Conservation (phyloP, 2,797 vertebrate species). For the Simalia tracyae region DNA sequence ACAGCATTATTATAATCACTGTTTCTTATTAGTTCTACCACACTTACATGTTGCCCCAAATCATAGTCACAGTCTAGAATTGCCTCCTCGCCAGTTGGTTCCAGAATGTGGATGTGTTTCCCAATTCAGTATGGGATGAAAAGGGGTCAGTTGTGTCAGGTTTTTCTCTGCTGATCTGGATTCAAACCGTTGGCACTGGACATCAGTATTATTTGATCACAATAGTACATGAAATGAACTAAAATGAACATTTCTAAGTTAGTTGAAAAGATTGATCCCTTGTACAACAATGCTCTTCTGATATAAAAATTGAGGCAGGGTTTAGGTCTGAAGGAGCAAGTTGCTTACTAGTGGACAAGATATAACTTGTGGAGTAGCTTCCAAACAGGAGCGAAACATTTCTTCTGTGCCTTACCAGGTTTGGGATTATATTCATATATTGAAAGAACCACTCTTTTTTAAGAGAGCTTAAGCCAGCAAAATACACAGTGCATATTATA, state of each 20-base stretch:
- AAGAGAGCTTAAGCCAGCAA: conserved; percentile 43
- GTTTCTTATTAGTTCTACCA: background rate
- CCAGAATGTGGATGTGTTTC: background rate
- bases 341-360: background rate
- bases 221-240: background rate
- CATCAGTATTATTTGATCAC: background rate
- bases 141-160: background rate
- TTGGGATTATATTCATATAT: conserved; percentile 15
- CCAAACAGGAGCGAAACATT: conserved; percentile 34
- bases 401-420: conserved; percentile 34
- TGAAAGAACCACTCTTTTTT: conserved; percentile 27
- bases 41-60: background rate
- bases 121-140: background rate
- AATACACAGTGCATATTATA: conserved; percentile 45
- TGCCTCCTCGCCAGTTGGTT: background rate
- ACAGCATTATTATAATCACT: background rate
- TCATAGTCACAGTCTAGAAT: background rate
- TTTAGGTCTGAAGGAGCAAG: background rate
- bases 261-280: background rate
- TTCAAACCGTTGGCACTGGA: background rate
- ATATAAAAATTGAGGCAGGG: background rate
- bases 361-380: conserved; percentile 40
- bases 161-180: background rate
- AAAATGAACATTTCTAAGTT: background rate
- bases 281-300: rapidly evolving